A percentile compares a stretch with the other conserved stretches of the same genome.
Evolutionary conservation across 2,888 invertebrate species (phyloP).

Genomic region (Chrysopilus asiliformis): DNA sequence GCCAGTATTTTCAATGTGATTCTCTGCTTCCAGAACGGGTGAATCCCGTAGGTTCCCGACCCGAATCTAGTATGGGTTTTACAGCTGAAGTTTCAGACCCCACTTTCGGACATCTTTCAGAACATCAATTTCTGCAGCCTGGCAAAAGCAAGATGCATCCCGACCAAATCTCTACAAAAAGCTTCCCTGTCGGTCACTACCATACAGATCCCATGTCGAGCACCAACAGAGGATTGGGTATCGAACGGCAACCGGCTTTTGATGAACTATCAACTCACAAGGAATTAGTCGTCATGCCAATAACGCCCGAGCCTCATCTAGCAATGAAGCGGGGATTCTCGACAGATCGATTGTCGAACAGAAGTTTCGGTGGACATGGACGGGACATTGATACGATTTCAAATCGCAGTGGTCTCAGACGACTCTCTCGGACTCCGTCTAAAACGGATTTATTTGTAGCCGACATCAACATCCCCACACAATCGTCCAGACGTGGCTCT

Average conservation of each 20-base stretch:
- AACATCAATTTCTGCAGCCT: constrained; percentile 20
- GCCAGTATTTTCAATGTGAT: constrained; percentile 74
- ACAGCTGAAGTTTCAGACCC: constrained; percentile 34
- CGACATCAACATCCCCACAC: constrained; percentile 28
- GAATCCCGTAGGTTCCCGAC: constrained; percentile 50
- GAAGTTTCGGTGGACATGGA: constrained; percentile 18
- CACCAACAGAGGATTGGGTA: constrained; percentile 18
- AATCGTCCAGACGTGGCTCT: constrained; percentile 8
- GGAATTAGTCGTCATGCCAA: constrained; percentile 30
- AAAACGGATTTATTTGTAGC: constrained; percentile 32
- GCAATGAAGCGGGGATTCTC: constrained; percentile 19
- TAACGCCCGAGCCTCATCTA: constrained; percentile 26
- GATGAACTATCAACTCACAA: constrained; percentile 24
- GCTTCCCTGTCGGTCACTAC: constrained; percentile 18
- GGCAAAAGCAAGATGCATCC: constrained; percentile 15
- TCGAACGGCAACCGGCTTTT: constrained; percentile 23
- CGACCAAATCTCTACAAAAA: constrained; percentile 20
- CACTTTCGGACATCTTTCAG: no score
- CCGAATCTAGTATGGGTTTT: constrained; percentile 43
- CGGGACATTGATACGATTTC: constrained; percentile 28
- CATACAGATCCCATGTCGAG: constrained; percentile 4
- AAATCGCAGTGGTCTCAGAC: constrained; percentile 30
- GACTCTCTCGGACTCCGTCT: constrained; percentile 30
- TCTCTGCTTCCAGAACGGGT: constrained; percentile 62
- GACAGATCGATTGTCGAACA: constrained; percentile 23